Base-by-base conservation (phyloP, 2,888 invertebrate species). In the Dioctria rufipes region DNA sequence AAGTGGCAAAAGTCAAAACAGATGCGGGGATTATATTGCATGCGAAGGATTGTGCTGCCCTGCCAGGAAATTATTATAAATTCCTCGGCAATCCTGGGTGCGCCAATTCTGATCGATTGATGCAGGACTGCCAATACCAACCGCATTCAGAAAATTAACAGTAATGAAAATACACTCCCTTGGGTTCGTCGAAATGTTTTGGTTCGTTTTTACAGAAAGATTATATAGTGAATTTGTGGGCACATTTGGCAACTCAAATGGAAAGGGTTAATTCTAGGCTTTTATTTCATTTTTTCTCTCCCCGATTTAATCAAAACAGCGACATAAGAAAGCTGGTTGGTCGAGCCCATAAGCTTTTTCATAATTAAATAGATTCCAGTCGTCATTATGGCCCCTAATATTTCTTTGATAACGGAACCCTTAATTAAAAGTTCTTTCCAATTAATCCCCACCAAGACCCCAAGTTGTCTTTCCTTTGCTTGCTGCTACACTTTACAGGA, bases 351-450 rank as follows among this genome's bases (percentile, higher is more conserved):
- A 42, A 49, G 67, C 67, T 67, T 67, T 67, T 71, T 71, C 58
- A 71, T 71, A 71, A 71, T 71, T 71, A 71, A 71, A 71, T 54
- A 71, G 60, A 71, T 71, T 25, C 54, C 58, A 37, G 51, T 11
- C 71, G 39, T 8, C 54, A 71, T 54, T 43, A 43, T 39, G 54
- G 71, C 67, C 46, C 43, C n/a, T 51, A 71, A 71, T 71, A 71
- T 40, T 54, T 54, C 54, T 51, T 71, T 71, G 71, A 71, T 71
- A 71, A 71, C 51, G 54, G 58, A 49, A 40, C 25, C 54, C 71
- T 71, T 71, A 71, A 71, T 71, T 71, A 71, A 71, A 71, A 71
- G 51, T 54, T 54, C 71, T 71, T 54, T 40, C 54, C 71, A 71
- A 71, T 71, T 71, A 71, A 71, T 54, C 43, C 40, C 71, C 2